A percentile compares a stretch with the other conserved stretches of the same genome.
Evolutionary conservation across 1,140 invertebrate species (phyloP).

Genomic region (Mya arenaria): DNA sequence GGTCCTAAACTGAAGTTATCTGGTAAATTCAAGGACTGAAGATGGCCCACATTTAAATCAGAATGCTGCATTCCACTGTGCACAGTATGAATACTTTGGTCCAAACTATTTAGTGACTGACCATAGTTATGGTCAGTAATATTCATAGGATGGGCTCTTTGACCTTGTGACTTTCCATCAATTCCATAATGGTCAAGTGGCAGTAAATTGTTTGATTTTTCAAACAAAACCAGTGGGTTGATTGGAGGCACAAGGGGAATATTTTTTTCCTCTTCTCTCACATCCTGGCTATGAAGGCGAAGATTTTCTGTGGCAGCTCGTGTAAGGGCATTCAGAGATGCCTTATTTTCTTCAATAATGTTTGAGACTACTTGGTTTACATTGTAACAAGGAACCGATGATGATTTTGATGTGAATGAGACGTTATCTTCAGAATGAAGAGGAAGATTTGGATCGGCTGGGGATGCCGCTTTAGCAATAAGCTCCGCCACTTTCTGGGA

Average conservation of each 20-base stretch:
- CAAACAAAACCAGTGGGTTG: conserved; percentile 41
- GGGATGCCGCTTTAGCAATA: not conserved
- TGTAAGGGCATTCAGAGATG: conserved; percentile 21
- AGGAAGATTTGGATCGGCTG: conserved; percentile 14
- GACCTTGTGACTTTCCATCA: not conserved
- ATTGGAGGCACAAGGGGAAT: conserved; percentile 9
- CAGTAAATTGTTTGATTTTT: conserved; percentile 17
- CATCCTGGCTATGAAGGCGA: conserved; percentile 38
- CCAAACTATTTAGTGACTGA: not conserved
- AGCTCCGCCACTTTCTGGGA: not conserved
- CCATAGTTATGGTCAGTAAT: conserved; percentile 24
- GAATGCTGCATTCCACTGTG: not conserved
- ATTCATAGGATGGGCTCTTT: not conserved
- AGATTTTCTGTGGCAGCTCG: conserved; percentile 50
- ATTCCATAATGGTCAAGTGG: not conserved
- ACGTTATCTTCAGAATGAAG: not conserved
- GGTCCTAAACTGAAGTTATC: conserved; percentile 5
- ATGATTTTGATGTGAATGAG: not conserved
- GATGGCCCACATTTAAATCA: not conserved
- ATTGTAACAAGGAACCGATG: not conserved
- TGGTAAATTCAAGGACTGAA: not conserved
- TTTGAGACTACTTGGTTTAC: not conserved
- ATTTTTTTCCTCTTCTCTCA: conserved; percentile 2
- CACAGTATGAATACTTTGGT: not conserved
- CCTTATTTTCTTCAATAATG: conserved; percentile 2